Evolutionary conservation across 1,140 invertebrate genomes (phyloP).

Genomic region (Vanessa atalanta): DNA sequence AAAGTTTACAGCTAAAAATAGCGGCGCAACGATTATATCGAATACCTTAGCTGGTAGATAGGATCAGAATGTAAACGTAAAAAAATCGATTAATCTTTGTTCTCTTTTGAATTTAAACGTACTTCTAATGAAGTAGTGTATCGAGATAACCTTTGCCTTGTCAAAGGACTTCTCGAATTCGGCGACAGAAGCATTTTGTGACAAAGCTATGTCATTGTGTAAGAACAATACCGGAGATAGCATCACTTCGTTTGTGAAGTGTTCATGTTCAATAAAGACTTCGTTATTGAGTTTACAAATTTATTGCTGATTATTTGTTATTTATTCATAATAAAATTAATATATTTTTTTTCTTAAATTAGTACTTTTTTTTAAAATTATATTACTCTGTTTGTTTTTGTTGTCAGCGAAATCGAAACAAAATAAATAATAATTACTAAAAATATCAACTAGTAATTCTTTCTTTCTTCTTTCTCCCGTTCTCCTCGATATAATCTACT

Average conservation of each 20-base stretch:
- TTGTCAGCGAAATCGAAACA: too few species aligned
- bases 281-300: neutral
- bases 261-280: conserved; percentile 8
- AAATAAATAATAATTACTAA: too few species aligned
- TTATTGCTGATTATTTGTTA: too few species aligned
- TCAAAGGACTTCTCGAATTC: conserved; percentile 14
- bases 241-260: conserved; percentile 11
- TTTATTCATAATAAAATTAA: too few species aligned
- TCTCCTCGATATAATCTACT: too few species aligned
- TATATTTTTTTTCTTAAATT: too few species aligned
- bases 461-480: too few species aligned
- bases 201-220: conserved; percentile 7
- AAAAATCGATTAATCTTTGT: neutral
- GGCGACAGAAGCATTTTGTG: conserved; percentile 1
- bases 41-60: neutral
- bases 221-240: conserved; percentile 12
- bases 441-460: too few species aligned
- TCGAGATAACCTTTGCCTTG: conserved; percentile 17
- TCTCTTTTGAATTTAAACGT: neutral
- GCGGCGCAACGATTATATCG: too few species aligned
- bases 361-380: too few species aligned
- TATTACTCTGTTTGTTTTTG: too few species aligned
- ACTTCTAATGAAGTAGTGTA: conserved; percentile 11
- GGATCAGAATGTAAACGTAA: neutral
- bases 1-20: too few species aligned